phyloP scores from a whole-genome alignment of 2,797 vertebrate species.

The Argya squamiceps region DNA sequence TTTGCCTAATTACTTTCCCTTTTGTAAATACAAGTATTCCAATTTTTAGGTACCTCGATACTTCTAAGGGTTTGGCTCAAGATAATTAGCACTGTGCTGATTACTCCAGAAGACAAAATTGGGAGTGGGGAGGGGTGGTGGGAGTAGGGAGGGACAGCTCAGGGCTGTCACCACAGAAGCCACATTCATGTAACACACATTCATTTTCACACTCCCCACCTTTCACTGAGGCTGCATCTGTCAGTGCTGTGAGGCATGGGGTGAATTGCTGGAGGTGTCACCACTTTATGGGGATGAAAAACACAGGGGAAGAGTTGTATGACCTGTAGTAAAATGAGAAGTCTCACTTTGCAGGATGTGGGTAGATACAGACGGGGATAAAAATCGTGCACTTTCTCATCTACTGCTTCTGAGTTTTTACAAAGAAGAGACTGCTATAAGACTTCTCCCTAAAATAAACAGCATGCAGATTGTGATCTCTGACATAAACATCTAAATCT shows the following conservation, averaged over 20 bases:
- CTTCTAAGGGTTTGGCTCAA: not conserved
- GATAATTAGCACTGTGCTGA: not conserved
- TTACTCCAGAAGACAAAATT: not conserved
- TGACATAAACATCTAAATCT: not conserved
- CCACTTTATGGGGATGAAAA: not conserved
- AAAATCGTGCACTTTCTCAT: not conserved
- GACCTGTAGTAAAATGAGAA: not conserved
- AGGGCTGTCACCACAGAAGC: not conserved
- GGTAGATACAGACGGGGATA: not conserved
- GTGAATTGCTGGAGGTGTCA: not conserved
- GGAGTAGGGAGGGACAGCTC: not conserved
- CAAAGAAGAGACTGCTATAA: not conserved
- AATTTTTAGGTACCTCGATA: not conserved
- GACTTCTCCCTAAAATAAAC: constrained; percentile 2
- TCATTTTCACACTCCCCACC: not conserved
- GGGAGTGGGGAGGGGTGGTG: not conserved
- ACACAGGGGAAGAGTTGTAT: not conserved
- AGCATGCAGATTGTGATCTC: not conserved
- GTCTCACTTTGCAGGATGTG: not conserved
- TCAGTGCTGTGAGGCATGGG: not conserved
- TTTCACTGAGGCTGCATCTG: not conserved
- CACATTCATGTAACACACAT: not conserved
- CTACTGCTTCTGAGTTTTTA: not conserved
- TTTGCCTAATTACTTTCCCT: not conserved
- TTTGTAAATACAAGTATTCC: not conserved